A percentile compares a stretch with the other conserved stretches of the same genome.
phyloP scores from a whole-genome alignment of 2,113 vertebrate species.

The Regulus satrapa region DNA sequence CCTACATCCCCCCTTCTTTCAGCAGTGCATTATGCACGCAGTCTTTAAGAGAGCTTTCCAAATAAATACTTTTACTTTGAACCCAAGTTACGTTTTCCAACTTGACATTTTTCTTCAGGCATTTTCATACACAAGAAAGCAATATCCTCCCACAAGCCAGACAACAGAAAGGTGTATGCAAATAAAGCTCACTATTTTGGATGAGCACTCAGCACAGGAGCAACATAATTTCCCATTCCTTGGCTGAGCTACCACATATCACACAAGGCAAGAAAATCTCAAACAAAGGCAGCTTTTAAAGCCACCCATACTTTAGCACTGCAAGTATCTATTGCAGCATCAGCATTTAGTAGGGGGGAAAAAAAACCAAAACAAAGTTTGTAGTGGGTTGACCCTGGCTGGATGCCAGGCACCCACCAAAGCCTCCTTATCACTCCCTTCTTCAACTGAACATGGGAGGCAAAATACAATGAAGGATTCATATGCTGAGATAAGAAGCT shows the following conservation, averaged over 20 bases:
- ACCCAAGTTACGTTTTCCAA: background rate
- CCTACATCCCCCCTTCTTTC: background rate
- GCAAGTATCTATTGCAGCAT: background rate
- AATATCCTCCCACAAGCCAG: background rate
- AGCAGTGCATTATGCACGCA: background rate
- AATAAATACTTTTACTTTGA: background rate
- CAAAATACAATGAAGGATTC: background rate
- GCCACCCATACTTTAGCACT: background rate
- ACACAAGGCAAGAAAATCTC: background rate
- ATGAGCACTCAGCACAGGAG: background rate
- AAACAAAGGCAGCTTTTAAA: background rate
- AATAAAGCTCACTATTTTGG: background rate
- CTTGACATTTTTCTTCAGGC: background rate
- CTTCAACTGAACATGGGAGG: background rate
- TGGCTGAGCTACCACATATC: background rate
- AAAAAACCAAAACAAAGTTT: background rate
- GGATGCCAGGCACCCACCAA: background rate
- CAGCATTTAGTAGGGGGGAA: background rate
- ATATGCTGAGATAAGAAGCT: accelerated
- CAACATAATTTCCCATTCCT: accelerated
- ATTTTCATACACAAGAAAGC: background rate
- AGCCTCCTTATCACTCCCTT: background rate
- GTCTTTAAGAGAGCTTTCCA: background rate
- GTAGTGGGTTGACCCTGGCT: background rate
- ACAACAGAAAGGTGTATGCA: background rate